These are phyloP conservation scores for Tetramorium alpestre DNA, from an alignment of 1,140 invertebrate genomes.

Conservation along the genomic window DNA sequence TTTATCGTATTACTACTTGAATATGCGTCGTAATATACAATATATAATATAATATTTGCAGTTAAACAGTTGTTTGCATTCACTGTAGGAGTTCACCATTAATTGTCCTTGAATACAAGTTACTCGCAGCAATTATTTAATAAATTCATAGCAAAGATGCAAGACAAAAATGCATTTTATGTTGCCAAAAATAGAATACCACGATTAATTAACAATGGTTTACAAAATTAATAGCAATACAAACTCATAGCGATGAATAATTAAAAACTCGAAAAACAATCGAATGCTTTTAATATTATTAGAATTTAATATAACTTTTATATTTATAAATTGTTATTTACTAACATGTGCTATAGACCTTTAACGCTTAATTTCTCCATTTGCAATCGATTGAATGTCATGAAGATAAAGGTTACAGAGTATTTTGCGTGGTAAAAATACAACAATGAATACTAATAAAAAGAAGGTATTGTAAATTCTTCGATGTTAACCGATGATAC, in stretches of 20 bases:
- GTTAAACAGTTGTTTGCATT: slow-evolving; percentile 31
- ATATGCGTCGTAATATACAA: background rate
- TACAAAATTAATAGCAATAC: background rate
- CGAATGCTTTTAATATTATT: background rate
- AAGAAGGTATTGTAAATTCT: slow-evolving; percentile 27
- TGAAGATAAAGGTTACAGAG: slow-evolving; percentile 24
- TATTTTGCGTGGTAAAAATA: background rate
- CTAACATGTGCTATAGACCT: background rate
- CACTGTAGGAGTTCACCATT: background rate
- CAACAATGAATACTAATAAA: slow-evolving; percentile 48
- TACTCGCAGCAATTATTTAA: background rate
- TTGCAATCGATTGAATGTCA: background rate
- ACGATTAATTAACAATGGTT: background rate
- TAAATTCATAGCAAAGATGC: background rate
- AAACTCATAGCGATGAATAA: background rate
- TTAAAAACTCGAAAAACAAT: background rate
- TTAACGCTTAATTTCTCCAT: background rate
- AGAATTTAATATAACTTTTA: background rate
- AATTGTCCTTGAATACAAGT: background rate
- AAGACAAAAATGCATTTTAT: background rate
- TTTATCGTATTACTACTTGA: background rate
- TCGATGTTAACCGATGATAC: slow-evolving; percentile 32
- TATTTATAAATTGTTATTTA: background rate
- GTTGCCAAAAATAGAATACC: background rate
- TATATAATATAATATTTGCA: background rate